Conservation (phyloP, 2,888 invertebrate genomes). For the Tinea semifulvella region DNA sequence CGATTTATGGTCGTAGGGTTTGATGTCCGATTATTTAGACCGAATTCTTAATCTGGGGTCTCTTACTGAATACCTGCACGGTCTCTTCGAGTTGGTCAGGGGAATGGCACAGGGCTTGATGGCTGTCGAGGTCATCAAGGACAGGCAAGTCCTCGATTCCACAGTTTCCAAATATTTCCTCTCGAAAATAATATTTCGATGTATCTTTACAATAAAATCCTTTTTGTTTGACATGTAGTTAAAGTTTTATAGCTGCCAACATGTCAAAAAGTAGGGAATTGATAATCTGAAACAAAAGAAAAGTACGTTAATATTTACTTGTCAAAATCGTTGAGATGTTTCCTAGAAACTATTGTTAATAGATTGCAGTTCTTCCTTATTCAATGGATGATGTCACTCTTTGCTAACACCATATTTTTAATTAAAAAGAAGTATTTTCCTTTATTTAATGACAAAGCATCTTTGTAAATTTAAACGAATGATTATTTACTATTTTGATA, state of each 20-base stretch:
- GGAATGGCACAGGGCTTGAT: conserved; percentile 59
- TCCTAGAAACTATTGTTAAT: too few species aligned
- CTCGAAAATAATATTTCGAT: conserved; percentile 26
- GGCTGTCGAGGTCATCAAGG: conserved; percentile 64
- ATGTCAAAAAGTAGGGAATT: conserved; percentile 35
- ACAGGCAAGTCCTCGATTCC: conserved; percentile 63
- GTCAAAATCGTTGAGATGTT: too few species aligned
- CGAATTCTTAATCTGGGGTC: conserved; percentile 68
- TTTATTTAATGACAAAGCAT: too few species aligned
- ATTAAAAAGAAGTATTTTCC: too few species aligned
- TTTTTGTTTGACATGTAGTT: conserved; percentile 54
- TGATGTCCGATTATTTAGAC: conserved; percentile 7
- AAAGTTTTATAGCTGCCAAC: conserved; percentile 52
- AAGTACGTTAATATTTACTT: not conserved
- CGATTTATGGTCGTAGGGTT: not conserved
- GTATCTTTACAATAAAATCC: conserved; percentile 33
- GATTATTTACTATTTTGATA: too few species aligned
- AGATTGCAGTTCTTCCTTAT: too few species aligned
- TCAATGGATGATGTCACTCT: too few species aligned
- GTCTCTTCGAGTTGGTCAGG: conserved; percentile 52
- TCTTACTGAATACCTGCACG: conserved; percentile 62
- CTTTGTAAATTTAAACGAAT: too few species aligned
- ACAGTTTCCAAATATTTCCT: conserved; percentile 53
- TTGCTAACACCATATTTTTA: too few species aligned
- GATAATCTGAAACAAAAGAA: conserved; percentile 36